Conservation (phyloP, 2,113 vertebrate genomes). For the Emydura subglobosa region DNA sequence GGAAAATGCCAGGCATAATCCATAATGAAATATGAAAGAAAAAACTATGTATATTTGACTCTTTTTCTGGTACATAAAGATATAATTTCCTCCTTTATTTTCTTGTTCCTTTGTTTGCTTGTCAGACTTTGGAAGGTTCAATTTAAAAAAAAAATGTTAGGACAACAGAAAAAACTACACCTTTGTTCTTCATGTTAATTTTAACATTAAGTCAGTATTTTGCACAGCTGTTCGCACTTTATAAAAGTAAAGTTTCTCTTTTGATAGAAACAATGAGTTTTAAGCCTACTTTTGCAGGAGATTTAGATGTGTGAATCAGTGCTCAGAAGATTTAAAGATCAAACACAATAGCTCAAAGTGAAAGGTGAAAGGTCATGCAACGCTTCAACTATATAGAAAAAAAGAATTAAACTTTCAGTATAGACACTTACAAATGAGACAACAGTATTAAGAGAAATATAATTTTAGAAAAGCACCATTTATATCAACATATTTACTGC, state of each 20-base stretch:
- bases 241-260: conserved; percentile 32
- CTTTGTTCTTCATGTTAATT: conserved; percentile 42
- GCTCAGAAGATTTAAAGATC: conserved; percentile 11
- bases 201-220: conserved; percentile 21
- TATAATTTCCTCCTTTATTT: neutral
- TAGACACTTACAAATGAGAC: neutral
- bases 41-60: neutral
- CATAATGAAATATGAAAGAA: neutral
- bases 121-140: neutral
- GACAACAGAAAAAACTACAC: neutral
- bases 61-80: neutral
- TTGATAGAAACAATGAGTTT: conserved; percentile 21
- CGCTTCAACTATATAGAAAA: neutral
- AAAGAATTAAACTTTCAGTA: neutral
- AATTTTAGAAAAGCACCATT: neutral
- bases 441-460: neutral
- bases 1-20: neutral
- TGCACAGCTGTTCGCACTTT: conserved; percentile 5
- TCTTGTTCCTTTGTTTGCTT: neutral
- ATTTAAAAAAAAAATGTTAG: neutral
- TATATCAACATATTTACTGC: neutral
- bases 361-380: conserved; percentile 35
- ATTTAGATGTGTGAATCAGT: conserved; percentile 26
- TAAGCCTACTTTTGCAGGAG: conserved; percentile 22
- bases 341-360: conserved; percentile 11